Evolutionary conservation across 2,113 vertebrate genomes (phyloP).

Genomic region (Oceanites oceanicus): DNA sequence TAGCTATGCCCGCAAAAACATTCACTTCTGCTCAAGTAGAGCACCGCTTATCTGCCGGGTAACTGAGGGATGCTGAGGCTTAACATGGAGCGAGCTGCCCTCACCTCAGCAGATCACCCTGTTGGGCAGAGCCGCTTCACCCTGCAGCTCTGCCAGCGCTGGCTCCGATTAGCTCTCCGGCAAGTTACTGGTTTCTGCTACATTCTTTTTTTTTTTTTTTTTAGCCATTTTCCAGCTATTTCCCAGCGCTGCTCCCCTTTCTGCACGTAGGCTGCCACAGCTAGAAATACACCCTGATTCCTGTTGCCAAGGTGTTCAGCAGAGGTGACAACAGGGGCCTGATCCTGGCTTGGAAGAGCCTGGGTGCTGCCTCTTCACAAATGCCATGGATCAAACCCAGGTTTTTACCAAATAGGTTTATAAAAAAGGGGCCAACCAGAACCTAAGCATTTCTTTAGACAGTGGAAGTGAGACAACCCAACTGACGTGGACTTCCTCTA

Average conservation of each 20-base stretch:
- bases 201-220: not conserved
- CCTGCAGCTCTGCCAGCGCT: not conserved
- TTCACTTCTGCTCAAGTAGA: not conserved
- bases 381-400: not conserved
- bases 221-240: not conserved
- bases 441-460: slow-evolving; percentile 11
- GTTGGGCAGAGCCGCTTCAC: not conserved
- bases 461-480: not conserved
- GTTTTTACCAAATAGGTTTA: not conserved
- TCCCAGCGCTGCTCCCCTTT: not conserved
- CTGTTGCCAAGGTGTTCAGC: not conserved
- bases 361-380: not conserved
- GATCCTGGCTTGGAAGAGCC: not conserved
- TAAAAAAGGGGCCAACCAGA: not conserved
- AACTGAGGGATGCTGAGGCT: not conserved
- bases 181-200: not conserved
- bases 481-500: not conserved
- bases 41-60: not conserved
- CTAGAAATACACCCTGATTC: not conserved
- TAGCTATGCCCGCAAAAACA: not conserved
- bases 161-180: not conserved
- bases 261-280: not conserved
- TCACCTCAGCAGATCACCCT: not conserved
- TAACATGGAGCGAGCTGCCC: fast-evolving
- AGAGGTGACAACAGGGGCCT: not conserved